These are phyloP conservation scores for Drosophila bocqueti DNA, from an alignment of 1,140 invertebrate genomes.

Conservation along the genomic window DNA sequence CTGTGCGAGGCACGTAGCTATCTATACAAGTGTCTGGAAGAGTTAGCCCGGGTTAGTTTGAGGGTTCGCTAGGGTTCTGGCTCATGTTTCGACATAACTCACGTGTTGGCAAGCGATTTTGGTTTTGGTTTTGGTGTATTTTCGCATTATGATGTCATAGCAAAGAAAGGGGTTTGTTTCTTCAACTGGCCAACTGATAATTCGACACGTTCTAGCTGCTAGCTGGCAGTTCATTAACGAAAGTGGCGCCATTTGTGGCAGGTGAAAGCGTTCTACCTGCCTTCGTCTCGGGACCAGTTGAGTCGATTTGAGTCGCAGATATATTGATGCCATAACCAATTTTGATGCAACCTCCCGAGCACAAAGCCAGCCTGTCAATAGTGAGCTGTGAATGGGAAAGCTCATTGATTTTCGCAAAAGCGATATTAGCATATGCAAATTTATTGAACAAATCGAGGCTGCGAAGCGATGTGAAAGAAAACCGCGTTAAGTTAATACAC, in stretches of 20 bases:
- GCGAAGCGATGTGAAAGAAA: conserved; percentile 48
- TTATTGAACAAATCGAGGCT: conserved; percentile 71
- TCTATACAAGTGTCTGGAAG: conserved; percentile 31
- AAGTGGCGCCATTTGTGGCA: conserved; percentile 25
- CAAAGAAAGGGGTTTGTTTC: conserved; percentile 31
- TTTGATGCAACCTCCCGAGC: conserved; percentile 52
- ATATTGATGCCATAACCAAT: conserved; percentile 40
- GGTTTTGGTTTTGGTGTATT: conserved; percentile 32
- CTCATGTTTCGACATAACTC: conserved; percentile 62
- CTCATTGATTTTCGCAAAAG: conserved; percentile 66
- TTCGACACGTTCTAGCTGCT: conserved; percentile 58
- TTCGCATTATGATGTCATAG: conserved; percentile 72
- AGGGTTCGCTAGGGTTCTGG: conserved; percentile 7
- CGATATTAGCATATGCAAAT: conserved; percentile 73
- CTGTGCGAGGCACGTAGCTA: conserved; percentile 24
- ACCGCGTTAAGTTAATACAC: conserved; percentile 29
- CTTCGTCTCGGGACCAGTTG: conserved; percentile 2
- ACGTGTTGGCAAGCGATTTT: conserved; percentile 68
- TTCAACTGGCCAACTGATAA: conserved; percentile 44
- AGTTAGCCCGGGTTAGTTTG: conserved; percentile 22
- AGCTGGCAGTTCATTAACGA: conserved; percentile 33
- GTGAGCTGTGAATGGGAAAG: conserved; percentile 48
- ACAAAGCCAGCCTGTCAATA: conserved; percentile 36
- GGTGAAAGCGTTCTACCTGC: conserved; percentile 65
- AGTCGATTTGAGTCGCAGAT: conserved; percentile 11